Percentiles rank a stretch among this genome's conserved stretches.
These are phyloP conservation scores for Serinus canaria DNA, from an alignment of 2,113 vertebrate species.

Conservation along the genomic window DNA sequence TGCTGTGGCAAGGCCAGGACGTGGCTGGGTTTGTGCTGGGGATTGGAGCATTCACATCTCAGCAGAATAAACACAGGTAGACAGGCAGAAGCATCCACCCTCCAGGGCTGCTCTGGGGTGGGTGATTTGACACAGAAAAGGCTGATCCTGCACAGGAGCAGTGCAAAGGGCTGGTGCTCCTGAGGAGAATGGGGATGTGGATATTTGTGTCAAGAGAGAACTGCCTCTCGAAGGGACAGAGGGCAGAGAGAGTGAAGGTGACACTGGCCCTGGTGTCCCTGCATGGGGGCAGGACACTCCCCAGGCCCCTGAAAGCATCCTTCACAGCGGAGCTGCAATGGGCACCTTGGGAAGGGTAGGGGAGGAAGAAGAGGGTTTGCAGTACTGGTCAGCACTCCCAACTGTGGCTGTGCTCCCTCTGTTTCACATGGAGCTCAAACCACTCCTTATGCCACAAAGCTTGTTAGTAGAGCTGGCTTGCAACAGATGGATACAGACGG, in stretches of 20 bases:
- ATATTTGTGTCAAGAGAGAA: neutral
- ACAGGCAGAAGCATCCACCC: neutral
- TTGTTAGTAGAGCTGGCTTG: neutral
- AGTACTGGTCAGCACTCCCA: rapidly evolving
- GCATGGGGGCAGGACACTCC: neutral
- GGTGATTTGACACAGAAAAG: neutral
- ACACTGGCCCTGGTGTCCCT: neutral
- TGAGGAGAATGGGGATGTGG: neutral
- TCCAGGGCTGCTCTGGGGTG: neutral
- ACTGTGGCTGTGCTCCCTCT: neutral
- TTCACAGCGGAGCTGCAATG: neutral
- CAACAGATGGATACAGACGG: constrained; percentile 46
- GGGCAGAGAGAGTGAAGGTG: neutral
- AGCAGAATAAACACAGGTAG: neutral
- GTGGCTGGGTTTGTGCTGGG: neutral
- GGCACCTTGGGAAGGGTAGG: neutral
- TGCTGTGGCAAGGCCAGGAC: rapidly evolving
- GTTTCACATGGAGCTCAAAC: neutral
- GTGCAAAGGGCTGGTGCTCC: neutral
- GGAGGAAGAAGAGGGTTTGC: neutral
- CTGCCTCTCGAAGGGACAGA: neutral
- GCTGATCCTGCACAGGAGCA: neutral
- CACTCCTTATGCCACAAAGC: neutral
- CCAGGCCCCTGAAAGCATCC: neutral
- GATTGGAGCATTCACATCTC: neutral